Evolutionary conservation across 64 coral and sea anemone species (phyloP).

Genomic region (Hydrozoanthus tunicans): DNA sequence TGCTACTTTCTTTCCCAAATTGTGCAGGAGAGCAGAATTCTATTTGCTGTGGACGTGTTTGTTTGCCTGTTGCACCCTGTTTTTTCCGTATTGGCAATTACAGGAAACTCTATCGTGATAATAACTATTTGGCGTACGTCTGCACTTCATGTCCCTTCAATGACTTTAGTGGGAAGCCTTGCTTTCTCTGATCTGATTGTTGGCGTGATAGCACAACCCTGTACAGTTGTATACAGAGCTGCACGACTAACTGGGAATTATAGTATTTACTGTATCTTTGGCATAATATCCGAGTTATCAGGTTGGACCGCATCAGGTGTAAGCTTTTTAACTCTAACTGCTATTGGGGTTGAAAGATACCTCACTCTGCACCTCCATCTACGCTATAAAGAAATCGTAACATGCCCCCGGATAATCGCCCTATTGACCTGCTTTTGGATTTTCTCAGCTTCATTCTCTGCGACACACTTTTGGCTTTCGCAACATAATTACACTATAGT

Average conservation of each 20-base stretch:
- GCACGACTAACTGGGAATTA: background rate
- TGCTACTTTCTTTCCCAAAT: constrained; percentile 20
- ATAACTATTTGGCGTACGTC: constrained; percentile 48
- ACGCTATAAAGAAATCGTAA: constrained; percentile 42
- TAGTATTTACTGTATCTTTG: constrained; percentile 35
- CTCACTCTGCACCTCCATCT: constrained; percentile 53
- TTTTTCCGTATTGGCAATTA: background rate
- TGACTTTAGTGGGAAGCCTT: constrained; percentile 42
- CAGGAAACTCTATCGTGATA: constrained; percentile 18
- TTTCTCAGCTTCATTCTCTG: constrained; percentile 11
- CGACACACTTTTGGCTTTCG: constrained; percentile 25
- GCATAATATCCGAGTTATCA: constrained; percentile 31
- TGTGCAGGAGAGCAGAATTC: background rate
- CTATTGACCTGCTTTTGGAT: constrained; percentile 30
- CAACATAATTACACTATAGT: background rate
- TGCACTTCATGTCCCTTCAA: constrained; percentile 54
- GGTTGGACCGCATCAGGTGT: constrained; percentile 19
- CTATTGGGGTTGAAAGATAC: constrained; percentile 50
- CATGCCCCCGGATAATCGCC: constrained; percentile 1
- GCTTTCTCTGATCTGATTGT: constrained; percentile 55
- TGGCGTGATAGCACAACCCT: constrained; percentile 40
- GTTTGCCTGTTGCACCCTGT: constrained; percentile 39
- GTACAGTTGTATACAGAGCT: constrained; percentile 36
- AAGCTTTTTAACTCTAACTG: constrained; percentile 54
- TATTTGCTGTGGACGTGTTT: constrained; percentile 25